Evolutionary conservation across 2,888 invertebrate species (phyloP).

Genomic region (Spilosoma lubricipeda): DNA sequence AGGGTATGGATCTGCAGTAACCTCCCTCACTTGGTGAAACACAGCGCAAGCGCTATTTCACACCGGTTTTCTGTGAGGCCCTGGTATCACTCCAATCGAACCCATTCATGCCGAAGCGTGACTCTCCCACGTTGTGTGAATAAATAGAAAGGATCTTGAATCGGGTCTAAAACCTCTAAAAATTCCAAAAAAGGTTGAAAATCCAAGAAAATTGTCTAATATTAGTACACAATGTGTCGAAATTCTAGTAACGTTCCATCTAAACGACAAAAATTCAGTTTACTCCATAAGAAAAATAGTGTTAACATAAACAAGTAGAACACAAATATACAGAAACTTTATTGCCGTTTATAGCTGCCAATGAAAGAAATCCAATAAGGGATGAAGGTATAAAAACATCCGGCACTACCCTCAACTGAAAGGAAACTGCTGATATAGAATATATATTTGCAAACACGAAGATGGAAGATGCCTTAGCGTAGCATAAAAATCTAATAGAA

Average conservation of each 20-base stretch:
- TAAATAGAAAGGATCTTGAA: background rate
- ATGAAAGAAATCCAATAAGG: slow-evolving; percentile 47
- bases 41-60: too few relatives aligned
- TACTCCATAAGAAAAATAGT: slow-evolving; percentile 15
- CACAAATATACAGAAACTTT: slow-evolving; percentile 27
- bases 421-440: slow-evolving; percentile 19
- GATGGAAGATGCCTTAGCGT: slow-evolving; percentile 13
- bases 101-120: too few relatives aligned
- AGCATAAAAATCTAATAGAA: slow-evolving; percentile 4
- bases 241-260: background rate
- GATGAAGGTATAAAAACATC: slow-evolving; percentile 45
- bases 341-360: slow-evolving; percentile 40
- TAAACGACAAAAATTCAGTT: background rate
- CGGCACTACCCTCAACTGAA: slow-evolving; percentile 24
- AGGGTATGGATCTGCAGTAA: too few relatives aligned
- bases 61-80: too few relatives aligned
- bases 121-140: too few relatives aligned
- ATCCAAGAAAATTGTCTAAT: background rate
- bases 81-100: too few relatives aligned
- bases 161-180: background rate
- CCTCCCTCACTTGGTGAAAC: too few relatives aligned
- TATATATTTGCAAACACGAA: slow-evolving; percentile 22
- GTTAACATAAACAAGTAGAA: slow-evolving; percentile 15
- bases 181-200: background rate
- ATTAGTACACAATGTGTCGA: background rate